Evolutionary conservation across 2,888 invertebrate species (phyloP).

Genomic region (Pterobdella sp.): DNA sequence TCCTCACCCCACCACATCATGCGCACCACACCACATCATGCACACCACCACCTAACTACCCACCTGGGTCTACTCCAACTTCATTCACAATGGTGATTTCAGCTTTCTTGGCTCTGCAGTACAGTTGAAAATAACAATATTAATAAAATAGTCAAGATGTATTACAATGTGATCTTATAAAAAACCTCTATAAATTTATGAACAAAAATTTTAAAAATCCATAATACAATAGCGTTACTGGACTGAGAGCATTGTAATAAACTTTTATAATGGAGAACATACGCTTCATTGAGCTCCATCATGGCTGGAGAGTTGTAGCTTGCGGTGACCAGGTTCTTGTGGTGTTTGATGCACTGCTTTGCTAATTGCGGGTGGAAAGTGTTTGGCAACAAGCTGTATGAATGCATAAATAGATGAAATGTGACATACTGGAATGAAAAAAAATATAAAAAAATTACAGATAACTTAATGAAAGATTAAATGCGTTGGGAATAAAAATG

Average conservation of each 20-base stretch:
- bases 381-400: conserved; percentile 79
- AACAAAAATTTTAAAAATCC: not conserved
- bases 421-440: too few relatives aligned
- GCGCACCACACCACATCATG: too few relatives aligned
- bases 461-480: too few relatives aligned
- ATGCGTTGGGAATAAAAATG: not conserved
- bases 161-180: not conserved
- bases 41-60: too few relatives aligned
- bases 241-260: not conserved
- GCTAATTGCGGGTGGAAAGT: conserved; percentile 77
- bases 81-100: conserved; percentile 91
- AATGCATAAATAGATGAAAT: not conserved
- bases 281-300: conserved; percentile 68
- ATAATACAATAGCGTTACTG: not conserved
- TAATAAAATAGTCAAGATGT: not conserved
- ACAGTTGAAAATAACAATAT: conserved; percentile 7
- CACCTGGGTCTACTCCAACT: conserved; percentile 80
- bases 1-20: too few relatives aligned
- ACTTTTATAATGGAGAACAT: conserved; percentile 44
- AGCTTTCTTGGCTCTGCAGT: conserved; percentile 68
- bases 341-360: conserved; percentile 72
- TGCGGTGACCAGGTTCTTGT: conserved; percentile 88
- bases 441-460: too few relatives aligned
- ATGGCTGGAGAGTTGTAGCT: conserved; percentile 84
- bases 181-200: not conserved